phyloP scores from a whole-genome alignment of 1,140 invertebrate genomes.

The Oryctes rhinoceros region DNA sequence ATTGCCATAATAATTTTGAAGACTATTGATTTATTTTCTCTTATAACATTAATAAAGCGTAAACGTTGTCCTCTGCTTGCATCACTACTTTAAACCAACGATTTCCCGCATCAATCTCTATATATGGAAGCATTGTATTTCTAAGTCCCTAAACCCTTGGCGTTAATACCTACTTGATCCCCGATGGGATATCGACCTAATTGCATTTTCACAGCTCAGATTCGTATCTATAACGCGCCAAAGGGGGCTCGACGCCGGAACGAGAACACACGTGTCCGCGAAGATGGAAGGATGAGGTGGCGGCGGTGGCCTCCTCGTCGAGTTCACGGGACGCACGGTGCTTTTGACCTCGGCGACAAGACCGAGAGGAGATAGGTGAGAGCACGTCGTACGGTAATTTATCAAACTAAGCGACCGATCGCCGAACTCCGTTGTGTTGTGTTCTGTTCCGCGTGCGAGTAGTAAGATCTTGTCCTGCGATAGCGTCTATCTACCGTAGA shows the following conservation, averaged over 20 bases:
- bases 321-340: slow-evolving; percentile 7
- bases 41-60: no score
- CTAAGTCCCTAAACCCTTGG: background rate
- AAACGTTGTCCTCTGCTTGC: no score
- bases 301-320: background rate
- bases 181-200: background rate
- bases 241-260: background rate
- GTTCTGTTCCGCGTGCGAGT: background rate
- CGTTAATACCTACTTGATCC: background rate
- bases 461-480: slow-evolving; percentile 15
- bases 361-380: background rate
- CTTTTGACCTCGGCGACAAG: slow-evolving; percentile 11
- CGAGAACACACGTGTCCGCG: background rate
- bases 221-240: background rate
- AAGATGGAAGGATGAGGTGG: background rate
- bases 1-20: no score
- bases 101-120: no score
- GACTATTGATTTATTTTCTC: no score
- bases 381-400: slow-evolving; percentile 4
- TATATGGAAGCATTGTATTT: background rate
- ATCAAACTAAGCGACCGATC: background rate
- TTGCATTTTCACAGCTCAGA: slow-evolving; percentile 21
- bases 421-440: background rate
- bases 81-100: no score
- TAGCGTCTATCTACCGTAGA: background rate